A percentile compares a stretch with the other conserved stretches of the same genome.
These are phyloP conservation scores for Echinarachnius parma DNA, from an alignment of 53 echinoderm and acorn worm species.

Conservation along the genomic window DNA sequence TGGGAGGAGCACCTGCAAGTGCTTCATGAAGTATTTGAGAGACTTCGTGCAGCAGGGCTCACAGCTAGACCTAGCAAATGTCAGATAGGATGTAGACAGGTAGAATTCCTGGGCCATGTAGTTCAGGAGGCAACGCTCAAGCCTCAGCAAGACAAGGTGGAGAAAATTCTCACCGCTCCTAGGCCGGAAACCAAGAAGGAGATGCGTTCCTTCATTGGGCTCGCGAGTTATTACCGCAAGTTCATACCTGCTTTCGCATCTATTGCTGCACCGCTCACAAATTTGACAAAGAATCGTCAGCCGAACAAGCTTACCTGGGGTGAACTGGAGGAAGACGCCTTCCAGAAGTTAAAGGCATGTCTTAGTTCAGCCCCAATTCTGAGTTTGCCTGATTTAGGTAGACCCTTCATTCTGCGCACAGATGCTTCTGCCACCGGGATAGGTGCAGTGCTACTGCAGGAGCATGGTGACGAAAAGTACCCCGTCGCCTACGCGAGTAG, in stretches of 20 bases:
- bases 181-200: conserved; percentile 59
- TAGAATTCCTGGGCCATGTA: conserved; percentile 56
- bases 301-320: conserved; percentile 58
- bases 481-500: too few species aligned
- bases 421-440: conserved; percentile 44
- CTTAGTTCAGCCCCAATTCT: conserved; percentile 37
- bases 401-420: conserved; percentile 49
- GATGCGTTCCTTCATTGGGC: conserved; percentile 54
- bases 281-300: conserved; percentile 49
- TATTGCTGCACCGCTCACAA: conserved; percentile 60
- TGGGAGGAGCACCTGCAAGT: conserved; percentile 45
- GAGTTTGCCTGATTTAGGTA: conserved; percentile 40
- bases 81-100: conserved; percentile 31
- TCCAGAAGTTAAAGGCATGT: conserved; percentile 35
- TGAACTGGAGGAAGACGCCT: conserved; percentile 47
- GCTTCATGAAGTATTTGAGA: conserved; percentile 36
- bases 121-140: conserved; percentile 35
- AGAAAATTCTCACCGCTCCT: conserved; percentile 23
- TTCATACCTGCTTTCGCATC: conserved; percentile 54
- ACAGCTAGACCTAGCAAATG: conserved; percentile 60
- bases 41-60: conserved; percentile 42
- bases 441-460: too few species aligned
- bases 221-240: conserved; percentile 39
- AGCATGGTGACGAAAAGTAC: too few species aligned
- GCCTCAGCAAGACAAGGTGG: conserved; percentile 41